These are phyloP conservation scores for Umimayanthus chanpuru DNA, from an alignment of 92 coral and sea anemone species.

Conservation along the genomic window DNA sequence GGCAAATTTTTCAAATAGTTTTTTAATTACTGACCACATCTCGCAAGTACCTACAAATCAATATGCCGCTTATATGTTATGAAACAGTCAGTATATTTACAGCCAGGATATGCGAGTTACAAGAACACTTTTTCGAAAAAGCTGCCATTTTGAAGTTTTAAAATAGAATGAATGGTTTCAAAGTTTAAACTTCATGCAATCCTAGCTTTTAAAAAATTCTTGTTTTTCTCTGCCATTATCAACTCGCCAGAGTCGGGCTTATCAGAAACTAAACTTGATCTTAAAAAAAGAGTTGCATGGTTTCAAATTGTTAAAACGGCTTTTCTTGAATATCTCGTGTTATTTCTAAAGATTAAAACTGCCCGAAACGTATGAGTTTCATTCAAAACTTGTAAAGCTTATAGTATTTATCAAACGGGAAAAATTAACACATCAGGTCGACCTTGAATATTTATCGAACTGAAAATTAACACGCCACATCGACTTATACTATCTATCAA, in stretches of 20 bases:
- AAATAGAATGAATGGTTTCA: slow-evolving; percentile 22
- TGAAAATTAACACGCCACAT: slow-evolving; percentile 16
- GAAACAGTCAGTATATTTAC: slow-evolving; percentile 15
- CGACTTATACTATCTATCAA: slow-evolving; percentile 10
- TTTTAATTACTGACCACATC: slow-evolving; percentile 22
- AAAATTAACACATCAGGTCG: slow-evolving; percentile 26
- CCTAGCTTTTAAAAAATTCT: slow-evolving; percentile 27
- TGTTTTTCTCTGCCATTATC: slow-evolving; percentile 15
- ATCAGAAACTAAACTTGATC: slow-evolving; percentile 19
- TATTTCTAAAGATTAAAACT: slow-evolving; percentile 26
- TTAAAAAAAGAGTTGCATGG: slow-evolving; percentile 16
- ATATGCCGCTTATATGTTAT: slow-evolving; percentile 8
- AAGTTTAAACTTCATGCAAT: slow-evolving; percentile 21
- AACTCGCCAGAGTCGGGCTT: slow-evolving; percentile 27
- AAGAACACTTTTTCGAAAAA: slow-evolving; percentile 22
- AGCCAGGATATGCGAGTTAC: slow-evolving; percentile 15
- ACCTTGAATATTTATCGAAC: slow-evolving; percentile 19
- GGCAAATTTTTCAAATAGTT: slow-evolving; percentile 7
- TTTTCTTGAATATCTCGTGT: slow-evolving; percentile 28
- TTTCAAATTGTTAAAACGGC: slow-evolving; percentile 29
- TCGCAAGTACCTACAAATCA: slow-evolving; percentile 14
- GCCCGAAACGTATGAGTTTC: slow-evolving; percentile 27
- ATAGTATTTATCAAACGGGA: slow-evolving; percentile 18
- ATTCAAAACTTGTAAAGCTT: slow-evolving; percentile 27
- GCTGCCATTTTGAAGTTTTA: slow-evolving; percentile 24